Evolutionary conservation across 2,113 vertebrate genomes (phyloP), one percentile per base, ranked within the genome.

Genomic region (Channa argus): DNA sequence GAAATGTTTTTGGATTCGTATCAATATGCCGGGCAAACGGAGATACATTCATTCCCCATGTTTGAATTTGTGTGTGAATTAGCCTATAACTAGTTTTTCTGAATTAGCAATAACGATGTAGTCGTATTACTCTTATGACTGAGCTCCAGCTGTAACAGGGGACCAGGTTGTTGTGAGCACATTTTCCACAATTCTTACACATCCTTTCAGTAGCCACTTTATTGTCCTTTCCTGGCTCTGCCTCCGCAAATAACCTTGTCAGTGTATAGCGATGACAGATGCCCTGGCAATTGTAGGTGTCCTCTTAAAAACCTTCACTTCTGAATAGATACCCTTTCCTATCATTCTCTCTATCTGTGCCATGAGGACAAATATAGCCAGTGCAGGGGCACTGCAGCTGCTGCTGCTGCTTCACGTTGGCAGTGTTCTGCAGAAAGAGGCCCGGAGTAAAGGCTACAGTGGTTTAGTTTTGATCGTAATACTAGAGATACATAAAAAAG

Each of bases 311-410:
- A 84, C 77, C 71, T 85, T 86, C 74, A 71, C 72, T 86, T 83
- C 66, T 67, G 82, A 89, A 86, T 77, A 62, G 75, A 82, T 86
- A 83, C 77, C 81, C 76, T 90, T 84, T 86, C 46, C 71, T 68
- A 79, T 85, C 69, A 80, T 77, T 86, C 73, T 71, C 60, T 72
- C 71, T 70, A 61, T 85, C 71, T 85, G 83, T 91, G 84, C 81
- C 83, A 86, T 67, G 60, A 82, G 80, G 82, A 88, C 86, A 91
- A 86, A 91, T 89, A 83, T 85, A 90, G 79, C 79, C 70, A 73
- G 80, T 50, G 46, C 55, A 83, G 58, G 55, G 64, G 24, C 60
- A 74, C 53, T 66, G 63, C 76, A 75, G 78, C 83, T 87, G 82
- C 74, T 24, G 24, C 24, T 63, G 66, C 69, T 70, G 47, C 69